Evolutionary conservation across 2,888 invertebrate genomes (phyloP).

Genomic region (Drepana falcataria): DNA sequence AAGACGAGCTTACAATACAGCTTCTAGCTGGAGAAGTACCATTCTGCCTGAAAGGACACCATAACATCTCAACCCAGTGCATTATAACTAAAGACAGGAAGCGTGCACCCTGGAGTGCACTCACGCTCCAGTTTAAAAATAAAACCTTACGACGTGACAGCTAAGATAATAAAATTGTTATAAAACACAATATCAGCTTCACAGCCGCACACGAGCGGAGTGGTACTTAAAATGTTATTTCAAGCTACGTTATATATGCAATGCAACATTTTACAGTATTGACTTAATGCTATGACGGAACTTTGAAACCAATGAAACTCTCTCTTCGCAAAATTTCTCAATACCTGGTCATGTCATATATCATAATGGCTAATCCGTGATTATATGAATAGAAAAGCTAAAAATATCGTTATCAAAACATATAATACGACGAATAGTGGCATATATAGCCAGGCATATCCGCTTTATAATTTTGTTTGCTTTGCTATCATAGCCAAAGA

Average conservation of each 20-base stretch:
- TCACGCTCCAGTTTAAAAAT: neutral
- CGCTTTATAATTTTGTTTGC: too few relatives aligned
- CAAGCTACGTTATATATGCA: neutral
- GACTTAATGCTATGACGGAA: neutral
- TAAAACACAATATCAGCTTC: neutral
- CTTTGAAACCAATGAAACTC: neutral
- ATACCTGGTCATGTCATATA: too few relatives aligned
- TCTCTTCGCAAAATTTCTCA: too few relatives aligned
- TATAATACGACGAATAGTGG: too few relatives aligned
- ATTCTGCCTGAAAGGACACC: neutral
- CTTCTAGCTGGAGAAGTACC: neutral
- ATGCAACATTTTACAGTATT: neutral
- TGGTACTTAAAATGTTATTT: neutral
- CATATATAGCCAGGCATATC: too few relatives aligned
- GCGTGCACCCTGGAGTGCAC: constrained; percentile 1
- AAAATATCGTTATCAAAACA: too few relatives aligned
- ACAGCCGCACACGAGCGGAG: neutral
- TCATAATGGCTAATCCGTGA: too few relatives aligned
- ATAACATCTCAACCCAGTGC: neutral
- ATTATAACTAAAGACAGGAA: constrained; percentile 19
- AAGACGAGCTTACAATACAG: neutral
- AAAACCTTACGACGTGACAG: neutral
- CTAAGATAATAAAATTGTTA: neutral
- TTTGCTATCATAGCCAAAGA: neutral
- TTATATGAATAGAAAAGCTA: too few relatives aligned